Evolutionary conservation across 2,888 invertebrate genomes (phyloP).

Genomic region (Sarcophaga variegata): DNA sequence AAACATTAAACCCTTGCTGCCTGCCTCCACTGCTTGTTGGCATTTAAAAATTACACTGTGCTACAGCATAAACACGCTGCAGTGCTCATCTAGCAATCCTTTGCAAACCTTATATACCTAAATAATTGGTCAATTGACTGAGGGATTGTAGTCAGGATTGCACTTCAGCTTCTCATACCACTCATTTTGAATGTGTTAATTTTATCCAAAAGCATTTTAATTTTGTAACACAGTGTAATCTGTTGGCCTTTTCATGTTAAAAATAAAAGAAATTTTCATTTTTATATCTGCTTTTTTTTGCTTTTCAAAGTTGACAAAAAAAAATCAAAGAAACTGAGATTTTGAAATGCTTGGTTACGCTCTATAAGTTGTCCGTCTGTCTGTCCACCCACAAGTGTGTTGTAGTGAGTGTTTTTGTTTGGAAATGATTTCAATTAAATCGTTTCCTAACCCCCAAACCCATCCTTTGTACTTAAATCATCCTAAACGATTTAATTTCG

Average conservation of each 20-base stretch:
- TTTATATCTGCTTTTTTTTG: too few relatives aligned
- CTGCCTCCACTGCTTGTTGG: neutral
- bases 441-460: too few relatives aligned
- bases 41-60: neutral
- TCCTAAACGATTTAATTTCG: constrained; percentile 1
- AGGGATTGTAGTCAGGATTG: too few relatives aligned
- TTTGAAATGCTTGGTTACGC: neutral
- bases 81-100: too few relatives aligned
- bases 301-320: neutral
- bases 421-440: neutral
- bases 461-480: neutral
- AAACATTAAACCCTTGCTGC: neutral
- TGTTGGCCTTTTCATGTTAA: neutral
- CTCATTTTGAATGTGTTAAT: too few relatives aligned
- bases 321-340: neutral
- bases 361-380: neutral
- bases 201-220: too few relatives aligned
- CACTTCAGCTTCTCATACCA: too few relatives aligned
- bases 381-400: too few relatives aligned
- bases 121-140: too few relatives aligned
- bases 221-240: neutral
- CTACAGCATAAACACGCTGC: too few relatives aligned
- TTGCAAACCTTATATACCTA: too few relatives aligned
- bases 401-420: neutral
- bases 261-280: neutral